Conservation (phyloP, 1,140 invertebrate species). For the Macrobrachium rosenbergii region DNA sequence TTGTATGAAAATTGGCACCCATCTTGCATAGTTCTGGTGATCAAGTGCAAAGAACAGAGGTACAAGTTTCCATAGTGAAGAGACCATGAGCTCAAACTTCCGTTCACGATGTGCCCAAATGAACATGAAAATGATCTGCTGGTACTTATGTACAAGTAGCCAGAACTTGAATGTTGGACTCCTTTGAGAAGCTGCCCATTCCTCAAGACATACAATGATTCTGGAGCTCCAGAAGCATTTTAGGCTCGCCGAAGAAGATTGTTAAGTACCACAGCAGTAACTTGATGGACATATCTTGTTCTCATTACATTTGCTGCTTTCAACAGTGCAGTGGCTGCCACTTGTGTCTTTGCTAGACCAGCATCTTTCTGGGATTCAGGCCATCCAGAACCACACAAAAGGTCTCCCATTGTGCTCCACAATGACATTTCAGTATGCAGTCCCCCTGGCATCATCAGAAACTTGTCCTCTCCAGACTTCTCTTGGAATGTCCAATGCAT, state of each 20-base stretch:
- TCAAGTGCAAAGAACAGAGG: no score
- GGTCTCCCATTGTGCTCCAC: constrained; percentile 62
- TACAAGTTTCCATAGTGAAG: no score
- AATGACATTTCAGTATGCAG: constrained; percentile 66
- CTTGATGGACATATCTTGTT: constrained; percentile 63
- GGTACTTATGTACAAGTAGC: constrained; percentile 18
- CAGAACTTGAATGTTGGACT: constrained; percentile 16
- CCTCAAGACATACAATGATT: background rate
- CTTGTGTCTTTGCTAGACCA: constrained; percentile 50
- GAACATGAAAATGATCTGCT: constrained; percentile 47
- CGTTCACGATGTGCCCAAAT: no score
- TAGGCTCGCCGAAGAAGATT: constrained; percentile 51
- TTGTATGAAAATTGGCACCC: no score
- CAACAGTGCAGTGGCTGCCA: constrained; percentile 64
- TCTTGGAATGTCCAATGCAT: constrained; percentile 67
- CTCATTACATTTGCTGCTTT: constrained; percentile 46
- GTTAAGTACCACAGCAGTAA: constrained; percentile 36
- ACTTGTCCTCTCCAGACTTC: constrained; percentile 66
- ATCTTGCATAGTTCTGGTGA: no score
- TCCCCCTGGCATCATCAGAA: constrained; percentile 66
- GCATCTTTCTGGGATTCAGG: constrained; percentile 57
- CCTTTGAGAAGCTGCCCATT: constrained; percentile 4
- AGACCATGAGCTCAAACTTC: no score
- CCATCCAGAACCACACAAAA: constrained; percentile 66
- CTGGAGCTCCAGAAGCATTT: background rate